A percentile compares a stretch with the other conserved stretches of the same genome.
Conservation (phyloP, 2,797 vertebrate species). For the Sebastes baramenuke region DNA sequence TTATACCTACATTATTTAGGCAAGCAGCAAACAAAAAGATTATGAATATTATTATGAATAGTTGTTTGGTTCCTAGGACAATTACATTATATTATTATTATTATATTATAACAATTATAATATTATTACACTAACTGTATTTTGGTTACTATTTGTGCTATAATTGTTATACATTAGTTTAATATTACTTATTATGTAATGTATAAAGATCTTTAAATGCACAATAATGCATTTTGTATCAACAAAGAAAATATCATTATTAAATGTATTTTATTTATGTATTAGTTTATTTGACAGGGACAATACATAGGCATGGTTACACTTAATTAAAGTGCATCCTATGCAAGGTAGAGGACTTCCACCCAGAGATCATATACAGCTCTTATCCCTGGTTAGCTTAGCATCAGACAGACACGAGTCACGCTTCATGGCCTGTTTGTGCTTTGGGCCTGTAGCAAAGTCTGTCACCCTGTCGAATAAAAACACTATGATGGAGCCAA, state of each 20-base stretch:
- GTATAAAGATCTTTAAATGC: neutral
- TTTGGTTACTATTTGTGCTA: neutral
- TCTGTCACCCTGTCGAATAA: neutral
- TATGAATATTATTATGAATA: neutral
- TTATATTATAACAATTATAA: too few relatives aligned
- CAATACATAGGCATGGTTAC: too few relatives aligned
- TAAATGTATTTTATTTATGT: too few relatives aligned
- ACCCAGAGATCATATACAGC: rapidly evolving
- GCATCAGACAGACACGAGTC: neutral
- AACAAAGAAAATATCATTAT: too few relatives aligned
- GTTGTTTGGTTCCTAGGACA: neutral
- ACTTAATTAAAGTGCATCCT: too few relatives aligned
- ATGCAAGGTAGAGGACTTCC: too few relatives aligned
- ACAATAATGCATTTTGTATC: too few relatives aligned
- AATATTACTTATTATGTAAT: neutral
- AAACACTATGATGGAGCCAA: neutral
- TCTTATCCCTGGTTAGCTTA: too few relatives aligned
- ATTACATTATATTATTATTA: too few relatives aligned
- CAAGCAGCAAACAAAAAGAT: neutral
- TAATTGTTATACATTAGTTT: neutral
- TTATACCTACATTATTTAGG: neutral
- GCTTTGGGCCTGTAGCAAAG: neutral
- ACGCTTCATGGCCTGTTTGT: neutral
- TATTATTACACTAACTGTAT: neutral
- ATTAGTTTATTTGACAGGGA: too few relatives aligned